A percentile compares a stretch with the other conserved stretches of the same genome.
phyloP scores from a whole-genome alignment of 1,140 invertebrate species.

The Pomacea maculata region DNA sequence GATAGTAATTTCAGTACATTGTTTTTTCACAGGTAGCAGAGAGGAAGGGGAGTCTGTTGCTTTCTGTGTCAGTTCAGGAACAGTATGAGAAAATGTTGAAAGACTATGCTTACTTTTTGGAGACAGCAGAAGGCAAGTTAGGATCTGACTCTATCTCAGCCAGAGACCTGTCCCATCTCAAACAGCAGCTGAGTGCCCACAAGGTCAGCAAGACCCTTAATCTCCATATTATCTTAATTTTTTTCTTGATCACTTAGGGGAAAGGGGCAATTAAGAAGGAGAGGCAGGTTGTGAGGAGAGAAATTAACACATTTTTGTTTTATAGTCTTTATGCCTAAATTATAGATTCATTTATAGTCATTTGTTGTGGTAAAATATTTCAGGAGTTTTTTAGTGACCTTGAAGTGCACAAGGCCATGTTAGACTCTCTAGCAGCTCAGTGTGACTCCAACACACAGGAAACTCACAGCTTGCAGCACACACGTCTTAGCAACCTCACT shows the following conservation, averaged over 20 bases:
- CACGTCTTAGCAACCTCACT: conserved; percentile 52
- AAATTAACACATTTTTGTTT: background rate
- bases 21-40: conserved; percentile 48
- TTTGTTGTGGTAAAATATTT: conserved; percentile 5
- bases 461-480: conserved; percentile 46
- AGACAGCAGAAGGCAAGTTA: conserved; percentile 61
- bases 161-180: conserved; percentile 51
- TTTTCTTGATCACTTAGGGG: too few relatives aligned
- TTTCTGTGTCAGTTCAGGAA: conserved; percentile 53
- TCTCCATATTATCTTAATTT: background rate
- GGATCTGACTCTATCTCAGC: conserved; percentile 48
- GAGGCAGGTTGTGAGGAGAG: background rate
- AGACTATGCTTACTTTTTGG: conserved; percentile 60
- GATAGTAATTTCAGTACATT: background rate
- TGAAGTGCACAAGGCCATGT: conserved; percentile 56
- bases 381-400: conserved; percentile 64
- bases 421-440: conserved; percentile 56
- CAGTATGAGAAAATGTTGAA: conserved; percentile 63
- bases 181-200: conserved; percentile 57
- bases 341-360: background rate
- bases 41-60: conserved; percentile 51
- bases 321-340: background rate
- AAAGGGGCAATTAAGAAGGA: background rate
- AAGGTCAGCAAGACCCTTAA: conserved; percentile 45
- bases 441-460: conserved; percentile 51